Conservation (phyloP, 1,140 invertebrate genomes). For the Aricia agestis region DNA sequence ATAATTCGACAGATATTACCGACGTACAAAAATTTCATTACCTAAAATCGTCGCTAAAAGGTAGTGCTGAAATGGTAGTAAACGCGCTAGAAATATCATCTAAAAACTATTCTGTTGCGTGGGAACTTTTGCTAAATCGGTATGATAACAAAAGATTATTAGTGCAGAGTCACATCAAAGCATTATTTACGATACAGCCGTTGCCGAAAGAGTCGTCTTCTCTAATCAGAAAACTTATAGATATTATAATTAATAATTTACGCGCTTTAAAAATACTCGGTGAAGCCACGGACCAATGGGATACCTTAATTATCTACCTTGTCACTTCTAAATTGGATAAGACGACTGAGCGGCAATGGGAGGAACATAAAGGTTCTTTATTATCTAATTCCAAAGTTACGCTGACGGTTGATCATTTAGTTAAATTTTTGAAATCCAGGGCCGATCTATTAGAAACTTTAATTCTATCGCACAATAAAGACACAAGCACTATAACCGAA, state of each 20-base stretch:
- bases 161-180: constrained; percentile 29
- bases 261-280: constrained; percentile 28
- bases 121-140: constrained; percentile 27
- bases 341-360: constrained; percentile 34
- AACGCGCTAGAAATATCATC: constrained; percentile 17
- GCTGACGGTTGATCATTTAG: constrained; percentile 28
- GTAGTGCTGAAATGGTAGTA: constrained; percentile 10
- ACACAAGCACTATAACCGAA: not conserved
- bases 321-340: constrained; percentile 31
- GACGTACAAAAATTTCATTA: constrained; percentile 26
- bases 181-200: constrained; percentile 27
- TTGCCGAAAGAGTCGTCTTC: constrained; percentile 27
- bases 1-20: constrained; percentile 4
- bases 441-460: constrained; percentile 33
- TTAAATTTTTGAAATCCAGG: constrained; percentile 29
- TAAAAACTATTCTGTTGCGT: constrained; percentile 21
- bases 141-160: constrained; percentile 26
- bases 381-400: not conserved
- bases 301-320: constrained; percentile 32
- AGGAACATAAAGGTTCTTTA: constrained; percentile 25
- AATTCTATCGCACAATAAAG: constrained; percentile 20
- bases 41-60: constrained; percentile 16
- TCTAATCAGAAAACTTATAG: constrained; percentile 31
- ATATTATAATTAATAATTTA: constrained; percentile 31
- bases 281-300: constrained; percentile 29